Conservation (phyloP, 2,797 vertebrate species). For the Tapera naevia region DNA sequence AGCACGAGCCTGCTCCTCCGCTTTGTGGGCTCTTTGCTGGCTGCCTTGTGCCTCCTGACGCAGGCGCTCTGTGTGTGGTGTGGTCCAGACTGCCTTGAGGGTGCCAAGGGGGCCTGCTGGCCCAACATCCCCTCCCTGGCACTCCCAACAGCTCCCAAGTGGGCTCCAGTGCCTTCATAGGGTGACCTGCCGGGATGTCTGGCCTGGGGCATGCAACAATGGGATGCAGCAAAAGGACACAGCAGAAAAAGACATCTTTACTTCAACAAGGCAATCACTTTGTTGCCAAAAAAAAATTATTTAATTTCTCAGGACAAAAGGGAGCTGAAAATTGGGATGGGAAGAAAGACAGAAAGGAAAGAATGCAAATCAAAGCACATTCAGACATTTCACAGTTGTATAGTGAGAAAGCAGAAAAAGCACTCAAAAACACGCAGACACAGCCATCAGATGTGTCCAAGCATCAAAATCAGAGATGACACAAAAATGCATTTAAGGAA, state of each 20-base stretch:
- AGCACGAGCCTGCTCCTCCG: neutral
- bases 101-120: neutral
- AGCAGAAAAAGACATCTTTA: neutral
- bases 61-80: neutral
- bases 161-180: neutral
- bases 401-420: slow-evolving; percentile 2
- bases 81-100: neutral
- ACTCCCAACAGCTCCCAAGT: neutral
- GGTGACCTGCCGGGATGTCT: neutral
- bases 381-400: slow-evolving; percentile 9
- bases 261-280: neutral
- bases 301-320: slow-evolving; percentile 49
- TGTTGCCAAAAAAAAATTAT: slow-evolving; percentile 19
- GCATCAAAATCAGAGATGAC: neutral
- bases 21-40: slow-evolving; percentile 23
- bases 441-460: neutral
- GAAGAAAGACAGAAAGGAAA: slow-evolving; percentile 34
- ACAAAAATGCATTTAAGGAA: neutral
- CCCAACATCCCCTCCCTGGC: neutral
- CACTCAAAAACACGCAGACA: neutral
- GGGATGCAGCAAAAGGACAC: neutral
- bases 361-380: slow-evolving; percentile 36
- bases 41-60: neutral
- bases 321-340: slow-evolving; percentile 16
- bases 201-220: neutral